Evolutionary conservation across 2,113 vertebrate species (phyloP).

Genomic region (Thamnophis sirtalis): DNA sequence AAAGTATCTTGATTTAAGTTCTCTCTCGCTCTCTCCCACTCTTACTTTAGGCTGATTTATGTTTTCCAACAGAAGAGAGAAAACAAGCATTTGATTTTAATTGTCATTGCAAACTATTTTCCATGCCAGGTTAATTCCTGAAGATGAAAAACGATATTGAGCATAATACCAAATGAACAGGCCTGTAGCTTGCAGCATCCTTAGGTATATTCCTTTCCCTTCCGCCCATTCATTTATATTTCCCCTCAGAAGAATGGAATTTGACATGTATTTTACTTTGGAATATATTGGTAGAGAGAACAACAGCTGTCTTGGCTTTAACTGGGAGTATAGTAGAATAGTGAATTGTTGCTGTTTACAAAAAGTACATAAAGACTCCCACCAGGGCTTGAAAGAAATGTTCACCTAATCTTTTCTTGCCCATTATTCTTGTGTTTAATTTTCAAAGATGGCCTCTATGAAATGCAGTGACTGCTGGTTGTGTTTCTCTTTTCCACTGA

Average conservation of each 20-base stretch:
- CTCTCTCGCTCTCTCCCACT: not conserved
- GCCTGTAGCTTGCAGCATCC: slow-evolving; percentile 37
- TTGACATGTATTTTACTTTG: slow-evolving; percentile 16
- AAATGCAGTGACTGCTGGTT: slow-evolving; percentile 39
- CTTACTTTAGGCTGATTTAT: not conserved
- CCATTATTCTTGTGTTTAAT: slow-evolving; percentile 36
- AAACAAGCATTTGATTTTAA: not conserved
- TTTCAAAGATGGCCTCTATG: slow-evolving; percentile 45
- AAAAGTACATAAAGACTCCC: slow-evolving; percentile 42
- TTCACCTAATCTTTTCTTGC: slow-evolving; percentile 7
- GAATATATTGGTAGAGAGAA: slow-evolving; percentile 30
- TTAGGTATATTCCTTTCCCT: slow-evolving; percentile 23
- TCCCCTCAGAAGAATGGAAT: not conserved
- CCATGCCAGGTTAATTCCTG: slow-evolving; percentile 27
- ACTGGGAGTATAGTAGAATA: slow-evolving; percentile 14
- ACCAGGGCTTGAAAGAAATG: slow-evolving; percentile 42
- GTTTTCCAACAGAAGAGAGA: not conserved
- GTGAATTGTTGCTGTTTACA: slow-evolving; percentile 50
- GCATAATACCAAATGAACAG: slow-evolving; percentile 19
- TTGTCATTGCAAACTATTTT: not conserved
- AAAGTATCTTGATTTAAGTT: not conserved
- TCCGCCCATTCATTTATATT: slow-evolving; percentile 24
- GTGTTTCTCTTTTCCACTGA: slow-evolving; percentile 38
- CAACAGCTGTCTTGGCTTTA: slow-evolving; percentile 53
- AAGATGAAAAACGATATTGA: slow-evolving; percentile 29